phyloP scores from a whole-genome alignment of 2,888 invertebrate species.

The Agriopis aurantiaria region DNA sequence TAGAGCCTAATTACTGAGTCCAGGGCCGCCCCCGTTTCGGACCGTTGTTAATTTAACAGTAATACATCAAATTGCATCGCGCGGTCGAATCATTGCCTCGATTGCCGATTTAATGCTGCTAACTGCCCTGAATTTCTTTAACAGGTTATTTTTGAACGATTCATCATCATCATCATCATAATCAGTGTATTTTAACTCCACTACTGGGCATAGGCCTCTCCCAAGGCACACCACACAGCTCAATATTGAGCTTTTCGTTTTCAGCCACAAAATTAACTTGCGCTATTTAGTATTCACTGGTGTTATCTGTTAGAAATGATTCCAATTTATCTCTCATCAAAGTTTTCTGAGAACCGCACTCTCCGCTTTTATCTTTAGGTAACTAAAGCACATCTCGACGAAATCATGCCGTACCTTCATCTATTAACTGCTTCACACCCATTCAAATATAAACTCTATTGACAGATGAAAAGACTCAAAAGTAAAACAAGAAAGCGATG shows the following conservation, averaged over 20 bases:
- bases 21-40: slow-evolving; percentile 11
- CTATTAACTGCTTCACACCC: slow-evolving; percentile 3
- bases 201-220: no score
- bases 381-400: slow-evolving; percentile 37
- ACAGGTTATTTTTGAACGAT: slow-evolving; percentile 43
- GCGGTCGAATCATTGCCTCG: slow-evolving; percentile 31
- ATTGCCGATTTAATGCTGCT: slow-evolving; percentile 32
- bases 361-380: slow-evolving; percentile 43
- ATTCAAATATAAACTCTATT: slow-evolving; percentile 21
- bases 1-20: slow-evolving; percentile 5
- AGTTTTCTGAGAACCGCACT: slow-evolving; percentile 34
- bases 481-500: not conserved
- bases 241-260: no score
- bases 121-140: slow-evolving; percentile 45
- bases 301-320: slow-evolving; percentile 30
- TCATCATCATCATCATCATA: not conserved
- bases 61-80: slow-evolving; percentile 40
- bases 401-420: slow-evolving; percentile 36
- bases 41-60: slow-evolving; percentile 39
- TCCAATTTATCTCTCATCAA: slow-evolving; percentile 42
- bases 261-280: no score
- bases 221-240: no score
- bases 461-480: slow-evolving; percentile 6
- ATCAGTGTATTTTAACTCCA: no score
- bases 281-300: not conserved